phyloP scores from a whole-genome alignment of 2,113 vertebrate species.

The Mustela nigripes region DNA sequence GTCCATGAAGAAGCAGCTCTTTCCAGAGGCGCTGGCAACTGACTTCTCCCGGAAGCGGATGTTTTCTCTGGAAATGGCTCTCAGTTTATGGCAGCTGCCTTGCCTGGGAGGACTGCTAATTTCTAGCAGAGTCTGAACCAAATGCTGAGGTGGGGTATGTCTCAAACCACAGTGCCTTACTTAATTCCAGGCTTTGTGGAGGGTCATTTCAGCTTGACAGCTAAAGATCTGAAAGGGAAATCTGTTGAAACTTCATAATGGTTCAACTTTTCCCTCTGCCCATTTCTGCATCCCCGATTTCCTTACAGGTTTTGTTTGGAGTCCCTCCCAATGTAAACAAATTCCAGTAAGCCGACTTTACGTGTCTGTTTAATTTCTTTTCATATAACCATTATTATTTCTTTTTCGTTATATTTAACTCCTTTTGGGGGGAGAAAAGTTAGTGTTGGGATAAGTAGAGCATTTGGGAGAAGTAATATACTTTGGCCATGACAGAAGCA shows the following conservation, averaged over 20 bases:
- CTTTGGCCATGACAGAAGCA: not conserved
- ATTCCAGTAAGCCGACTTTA: not conserved
- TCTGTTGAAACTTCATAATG: not conserved
- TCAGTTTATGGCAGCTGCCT: not conserved
- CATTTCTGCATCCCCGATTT: not conserved
- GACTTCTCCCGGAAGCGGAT: not conserved
- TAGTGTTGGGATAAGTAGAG: not conserved
- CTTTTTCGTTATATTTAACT: not conserved
- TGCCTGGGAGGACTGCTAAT: not conserved
- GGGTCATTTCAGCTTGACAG: not conserved
- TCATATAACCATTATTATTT: not conserved
- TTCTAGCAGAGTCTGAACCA: not conserved
- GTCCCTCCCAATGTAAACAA: not conserved
- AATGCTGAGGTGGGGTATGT: not conserved
- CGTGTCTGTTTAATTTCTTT: not conserved
- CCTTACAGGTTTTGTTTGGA: not conserved
- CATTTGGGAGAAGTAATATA: not conserved
- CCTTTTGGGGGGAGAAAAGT: not conserved
- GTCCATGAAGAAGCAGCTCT: not conserved
- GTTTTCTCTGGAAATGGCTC: not conserved
- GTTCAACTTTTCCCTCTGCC: not conserved
- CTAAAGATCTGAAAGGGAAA: not conserved
- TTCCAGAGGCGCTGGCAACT: not conserved
- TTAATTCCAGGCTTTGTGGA: not conserved
- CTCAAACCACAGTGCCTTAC: not conserved